phyloP scores from a whole-genome alignment of 2,113 vertebrate species.

The Cygnus atratus region DNA sequence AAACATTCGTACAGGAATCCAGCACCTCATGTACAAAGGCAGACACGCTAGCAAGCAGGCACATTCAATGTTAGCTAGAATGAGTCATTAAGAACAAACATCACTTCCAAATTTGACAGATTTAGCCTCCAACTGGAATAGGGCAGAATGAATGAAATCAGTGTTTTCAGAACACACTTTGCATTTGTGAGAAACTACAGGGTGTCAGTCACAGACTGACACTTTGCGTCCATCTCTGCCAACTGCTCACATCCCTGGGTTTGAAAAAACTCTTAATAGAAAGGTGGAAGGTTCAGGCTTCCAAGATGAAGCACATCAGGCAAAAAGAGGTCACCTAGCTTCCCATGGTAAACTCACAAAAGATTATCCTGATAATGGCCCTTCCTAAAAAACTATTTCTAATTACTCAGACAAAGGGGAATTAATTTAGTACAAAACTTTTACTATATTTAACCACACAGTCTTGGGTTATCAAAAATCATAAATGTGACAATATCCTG shows the following conservation, averaged over 20 bases:
- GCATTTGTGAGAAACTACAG: constrained; percentile 41
- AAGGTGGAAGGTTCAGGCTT: background rate
- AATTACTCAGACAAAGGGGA: background rate
- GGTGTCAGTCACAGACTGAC: constrained; percentile 34
- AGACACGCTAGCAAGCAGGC: background rate
- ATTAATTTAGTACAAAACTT: background rate
- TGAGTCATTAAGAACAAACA: background rate
- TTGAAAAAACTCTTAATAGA: constrained; percentile 44
- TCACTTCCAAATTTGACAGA: background rate
- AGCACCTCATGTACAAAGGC: background rate
- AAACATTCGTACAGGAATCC: background rate
- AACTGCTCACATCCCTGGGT: background rate
- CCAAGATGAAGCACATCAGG: background rate
- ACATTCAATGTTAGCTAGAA: background rate
- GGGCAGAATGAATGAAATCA: background rate
- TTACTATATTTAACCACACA: background rate
- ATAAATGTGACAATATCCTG: background rate
- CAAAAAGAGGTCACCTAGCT: background rate
- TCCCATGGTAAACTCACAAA: background rate
- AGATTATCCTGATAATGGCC: background rate
- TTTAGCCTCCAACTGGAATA: background rate
- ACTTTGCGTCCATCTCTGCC: background rate
- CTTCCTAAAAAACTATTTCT: background rate
- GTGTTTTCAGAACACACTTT: background rate
- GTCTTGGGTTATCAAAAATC: background rate